Evolutionary conservation across 2,113 vertebrate species (phyloP).

Genomic region (Percopsis transmontana): DNA sequence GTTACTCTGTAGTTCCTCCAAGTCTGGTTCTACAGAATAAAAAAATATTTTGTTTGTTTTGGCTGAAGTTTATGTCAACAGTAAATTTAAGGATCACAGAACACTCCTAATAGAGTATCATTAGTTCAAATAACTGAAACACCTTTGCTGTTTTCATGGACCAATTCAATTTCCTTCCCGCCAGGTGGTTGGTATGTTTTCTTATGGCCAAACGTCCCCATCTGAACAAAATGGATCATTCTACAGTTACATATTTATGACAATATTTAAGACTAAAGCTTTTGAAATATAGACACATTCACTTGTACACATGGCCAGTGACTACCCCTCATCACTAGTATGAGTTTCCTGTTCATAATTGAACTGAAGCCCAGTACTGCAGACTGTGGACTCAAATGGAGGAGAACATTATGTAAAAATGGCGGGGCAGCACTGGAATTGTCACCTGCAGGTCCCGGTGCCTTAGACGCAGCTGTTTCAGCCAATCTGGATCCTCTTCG

Average conservation of each 20-base stretch:
- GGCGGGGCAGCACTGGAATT: not conserved
- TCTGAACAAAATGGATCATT: conserved; percentile 48
- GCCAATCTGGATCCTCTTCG: conserved; percentile 81
- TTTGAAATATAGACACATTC: no score
- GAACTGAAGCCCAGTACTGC: no score
- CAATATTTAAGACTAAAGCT: no score
- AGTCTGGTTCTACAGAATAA: conserved; percentile 24
- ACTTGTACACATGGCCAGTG: no score
- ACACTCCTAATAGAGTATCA: not conserved
- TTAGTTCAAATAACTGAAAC: conserved; percentile 48
- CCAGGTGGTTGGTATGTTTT: conserved; percentile 29
- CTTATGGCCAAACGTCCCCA: conserved; percentile 26
- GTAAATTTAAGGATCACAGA: not conserved
- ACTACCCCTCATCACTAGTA: no score
- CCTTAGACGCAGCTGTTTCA: conserved; percentile 71
- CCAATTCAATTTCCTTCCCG: conserved; percentile 13
- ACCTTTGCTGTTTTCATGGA: conserved; percentile 25
- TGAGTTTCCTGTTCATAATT: no score
- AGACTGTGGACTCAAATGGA: no score
- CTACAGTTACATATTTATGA: no score
- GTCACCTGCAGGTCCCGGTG: conserved; percentile 72
- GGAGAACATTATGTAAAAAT: not conserved
- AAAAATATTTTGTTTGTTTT: not conserved
- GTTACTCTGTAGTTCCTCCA: conserved; percentile 12
- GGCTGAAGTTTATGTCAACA: not conserved